Percentiles rank a stretch among this genome's conserved stretches.
phyloP scores from a whole-genome alignment of 2,797 vertebrate genomes.

The Nannoperca australis region DNA sequence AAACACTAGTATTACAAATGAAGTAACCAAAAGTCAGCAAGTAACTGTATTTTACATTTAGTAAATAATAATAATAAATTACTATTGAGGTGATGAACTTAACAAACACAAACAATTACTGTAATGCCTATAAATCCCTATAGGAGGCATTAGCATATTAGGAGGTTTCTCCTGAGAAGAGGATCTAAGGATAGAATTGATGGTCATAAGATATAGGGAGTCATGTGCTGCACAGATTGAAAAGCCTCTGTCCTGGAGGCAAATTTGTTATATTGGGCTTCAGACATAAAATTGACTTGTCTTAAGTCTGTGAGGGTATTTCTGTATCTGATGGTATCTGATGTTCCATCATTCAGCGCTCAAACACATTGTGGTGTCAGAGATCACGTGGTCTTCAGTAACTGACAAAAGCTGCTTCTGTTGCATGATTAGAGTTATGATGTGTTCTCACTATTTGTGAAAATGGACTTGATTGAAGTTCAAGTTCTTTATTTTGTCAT shows the following conservation, averaged over 20 bases:
- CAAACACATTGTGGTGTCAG: neutral
- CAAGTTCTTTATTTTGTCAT: no score
- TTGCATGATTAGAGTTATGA: no score
- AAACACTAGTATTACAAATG: slow-evolving; percentile 1
- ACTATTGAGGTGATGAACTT: neutral
- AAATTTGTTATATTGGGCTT: neutral
- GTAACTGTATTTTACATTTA: neutral
- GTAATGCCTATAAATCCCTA: neutral
- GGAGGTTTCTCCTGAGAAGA: neutral
- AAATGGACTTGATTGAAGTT: no score
- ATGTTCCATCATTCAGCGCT: neutral
- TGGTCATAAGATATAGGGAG: neutral
- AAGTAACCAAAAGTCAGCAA: neutral
- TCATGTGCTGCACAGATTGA: no score
- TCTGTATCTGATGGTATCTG: neutral
- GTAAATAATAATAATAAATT: neutral
- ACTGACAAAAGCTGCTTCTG: neutral
- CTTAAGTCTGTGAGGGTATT: neutral
- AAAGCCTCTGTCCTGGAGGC: neutral
- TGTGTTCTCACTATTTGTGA: no score
- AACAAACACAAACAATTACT: neutral
- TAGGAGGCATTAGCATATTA: neutral
- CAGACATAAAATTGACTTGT: neutral
- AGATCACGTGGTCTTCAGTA: neutral
- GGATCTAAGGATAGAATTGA: neutral